Evolutionary conservation across 1,140 invertebrate genomes (phyloP), one percentile per base, ranked within the genome.

Genomic region (Drosophila asahinai): DNA sequence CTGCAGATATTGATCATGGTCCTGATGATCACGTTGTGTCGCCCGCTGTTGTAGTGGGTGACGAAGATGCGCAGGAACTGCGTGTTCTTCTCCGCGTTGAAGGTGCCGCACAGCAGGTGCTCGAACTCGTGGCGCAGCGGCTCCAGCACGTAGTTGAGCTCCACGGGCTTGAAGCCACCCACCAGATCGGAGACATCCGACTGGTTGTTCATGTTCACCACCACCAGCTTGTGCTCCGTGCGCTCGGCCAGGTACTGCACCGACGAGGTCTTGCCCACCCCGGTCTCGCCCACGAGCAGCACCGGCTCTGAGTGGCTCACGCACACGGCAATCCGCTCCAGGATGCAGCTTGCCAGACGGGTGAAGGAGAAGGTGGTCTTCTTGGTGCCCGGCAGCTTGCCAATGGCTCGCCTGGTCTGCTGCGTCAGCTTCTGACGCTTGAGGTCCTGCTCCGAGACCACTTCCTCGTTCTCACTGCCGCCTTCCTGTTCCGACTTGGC

Each of bases 171-270:
- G 83, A 97, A 99, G 3, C 99, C 99, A 81, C 99, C 99, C 2
- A 99, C 94, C 12, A 99, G 94, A 94, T 99, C 99, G 3, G 97
- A 95, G 54, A 97, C 98, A 93, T 99, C 99, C 80, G 97, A 99
- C 93, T 99, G 99, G 93, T 99, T 99, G 93, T 99, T 99, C 97
- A 99, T 97, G 93, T 99, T 99, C n/a, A 99, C 97, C 0, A 99
- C 98, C 45, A 97, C 94, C 14, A 99, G 94, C 91, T 96, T 97
- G 77, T 98, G 95, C 14, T 97, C 96, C 0, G 97, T 96, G 73
- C 96, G 95, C 74, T 96, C 94, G 0, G 99, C 98, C 19, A 99
- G 93, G 93, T 97, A 98, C 92, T 99, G 99, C 36, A 99, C 95
- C 0, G 97, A 96, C n/a, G 97, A 97, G 0, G 99, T 99, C 94